Percentiles rank a stretch among this genome's conserved stretches.
phyloP scores from a whole-genome alignment of 2,888 invertebrate genomes.

The Ctena decussata region DNA sequence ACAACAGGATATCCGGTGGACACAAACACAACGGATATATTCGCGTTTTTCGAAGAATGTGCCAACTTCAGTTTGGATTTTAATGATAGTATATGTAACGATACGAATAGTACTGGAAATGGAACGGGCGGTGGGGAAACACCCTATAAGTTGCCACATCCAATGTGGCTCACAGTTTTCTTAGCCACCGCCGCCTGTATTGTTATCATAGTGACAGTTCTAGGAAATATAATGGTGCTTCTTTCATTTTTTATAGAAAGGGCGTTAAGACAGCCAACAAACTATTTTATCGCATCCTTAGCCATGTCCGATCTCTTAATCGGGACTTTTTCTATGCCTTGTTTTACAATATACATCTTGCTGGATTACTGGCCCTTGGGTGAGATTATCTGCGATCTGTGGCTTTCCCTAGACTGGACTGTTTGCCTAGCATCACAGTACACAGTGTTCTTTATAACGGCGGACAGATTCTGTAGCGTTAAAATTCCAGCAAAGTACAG shows the following conservation, averaged over 20 bases:
- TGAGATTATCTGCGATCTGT: slow-evolving; percentile 97
- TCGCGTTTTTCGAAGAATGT: not conserved
- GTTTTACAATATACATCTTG: slow-evolving; percentile 98
- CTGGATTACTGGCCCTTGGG: slow-evolving; percentile 99
- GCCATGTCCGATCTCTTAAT: slow-evolving; percentile 99
- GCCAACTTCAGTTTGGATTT: not conserved
- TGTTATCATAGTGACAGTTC: slow-evolving; percentile 96
- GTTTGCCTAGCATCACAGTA: slow-evolving; percentile 99
- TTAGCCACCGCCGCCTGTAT: slow-evolving; percentile 95
- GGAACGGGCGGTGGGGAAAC: slow-evolving; percentile 1
- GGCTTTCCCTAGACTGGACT: slow-evolving; percentile 99
- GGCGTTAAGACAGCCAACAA: slow-evolving; percentile 97
- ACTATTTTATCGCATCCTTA: slow-evolving; percentile 99
- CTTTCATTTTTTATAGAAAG: slow-evolving; percentile 98
- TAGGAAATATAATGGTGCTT: slow-evolving; percentile 98
- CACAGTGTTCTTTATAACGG: slow-evolving; percentile 99
- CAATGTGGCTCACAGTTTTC: slow-evolving; percentile 95
- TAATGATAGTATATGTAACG: slow-evolving; percentile 17
- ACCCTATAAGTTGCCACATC: slow-evolving; percentile 88
- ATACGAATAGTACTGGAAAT: slow-evolving; percentile 22
- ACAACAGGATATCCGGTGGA: not conserved
- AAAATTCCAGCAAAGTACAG: slow-evolving; percentile 99
- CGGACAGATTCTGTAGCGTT: slow-evolving; percentile 99
- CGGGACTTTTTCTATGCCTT: slow-evolving; percentile 99
- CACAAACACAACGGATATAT: not conserved